Conservation (phyloP, 37 sponge, comb jelly and placozoan genomes). For the Chondrilla cf. caribensis region DNA sequence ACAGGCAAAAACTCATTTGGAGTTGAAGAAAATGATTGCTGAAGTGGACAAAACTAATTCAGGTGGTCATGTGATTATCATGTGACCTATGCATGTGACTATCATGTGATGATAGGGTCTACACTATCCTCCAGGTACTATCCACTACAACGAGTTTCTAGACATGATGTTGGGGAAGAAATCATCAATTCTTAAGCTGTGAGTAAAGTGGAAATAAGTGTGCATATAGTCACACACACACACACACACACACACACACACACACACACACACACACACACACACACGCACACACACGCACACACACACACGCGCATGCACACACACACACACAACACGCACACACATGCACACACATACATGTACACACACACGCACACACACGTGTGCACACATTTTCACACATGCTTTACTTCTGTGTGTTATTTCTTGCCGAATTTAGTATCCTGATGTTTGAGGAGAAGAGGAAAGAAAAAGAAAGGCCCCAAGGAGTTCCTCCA, state of each 20-base stretch:
- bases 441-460: conserved; percentile 96
- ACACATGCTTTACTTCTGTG: no score
- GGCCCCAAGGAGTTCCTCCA: conserved; percentile 81
- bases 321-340: no score
- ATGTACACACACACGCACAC: no score
- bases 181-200: conserved; percentile 81
- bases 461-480: conserved; percentile 84
- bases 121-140: conserved; percentile 63
- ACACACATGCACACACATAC: no score
- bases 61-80: conserved; percentile 42
- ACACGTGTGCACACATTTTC: no score
- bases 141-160: conserved; percentile 87
- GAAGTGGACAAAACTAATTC: conserved; percentile 89
- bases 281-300: no score
- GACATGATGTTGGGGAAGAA: conserved; percentile 95
- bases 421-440: no score
- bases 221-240: not conserved
- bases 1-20: conserved; percentile 92
- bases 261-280: no score
- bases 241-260: no score
- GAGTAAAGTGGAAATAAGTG: conserved; percentile 14
- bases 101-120: not conserved
- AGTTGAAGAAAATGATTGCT: conserved; percentile 95
- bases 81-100: not conserved
- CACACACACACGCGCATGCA: no score